Evolutionary conservation across 2,888 invertebrate species (phyloP).

Genomic region (Neocrepidodera transversa): DNA sequence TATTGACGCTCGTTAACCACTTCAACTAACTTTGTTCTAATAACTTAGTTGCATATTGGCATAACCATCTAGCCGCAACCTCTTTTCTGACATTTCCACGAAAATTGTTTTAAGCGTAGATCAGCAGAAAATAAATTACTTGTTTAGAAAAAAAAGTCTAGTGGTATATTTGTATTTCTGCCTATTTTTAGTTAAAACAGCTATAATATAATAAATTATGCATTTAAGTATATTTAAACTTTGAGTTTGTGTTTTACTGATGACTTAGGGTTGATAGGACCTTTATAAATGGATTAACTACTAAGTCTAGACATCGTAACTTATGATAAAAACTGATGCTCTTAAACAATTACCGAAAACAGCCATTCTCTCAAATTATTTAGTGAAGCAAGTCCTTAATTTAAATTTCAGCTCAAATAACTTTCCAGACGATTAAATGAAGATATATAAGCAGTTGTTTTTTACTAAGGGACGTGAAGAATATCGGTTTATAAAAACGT

Average conservation of each 20-base stretch:
- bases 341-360: conserved; percentile 4
- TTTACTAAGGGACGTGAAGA: too few species aligned
- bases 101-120: too few species aligned
- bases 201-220: too few species aligned
- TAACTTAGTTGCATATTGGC: not conserved
- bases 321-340: conserved; percentile 6
- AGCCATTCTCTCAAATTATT: not conserved
- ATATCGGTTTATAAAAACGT: too few species aligned
- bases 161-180: too few species aligned
- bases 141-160: too few species aligned
- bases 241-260: too few species aligned
- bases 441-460: not conserved
- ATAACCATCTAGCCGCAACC: not conserved
- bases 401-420: not conserved
- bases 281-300: not conserved
- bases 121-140: too few species aligned
- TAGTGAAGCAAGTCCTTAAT: not conserved
- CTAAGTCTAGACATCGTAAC: conserved; percentile 4
- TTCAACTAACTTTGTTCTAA: not conserved
- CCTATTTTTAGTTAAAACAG: too few species aligned
- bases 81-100: too few species aligned
- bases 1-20: not conserved
- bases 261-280: not conserved
- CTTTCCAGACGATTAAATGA: not conserved
- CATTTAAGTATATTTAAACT: too few species aligned